Conservation (phyloP, 2,113 vertebrate species). For the Mus musculus region DNA sequence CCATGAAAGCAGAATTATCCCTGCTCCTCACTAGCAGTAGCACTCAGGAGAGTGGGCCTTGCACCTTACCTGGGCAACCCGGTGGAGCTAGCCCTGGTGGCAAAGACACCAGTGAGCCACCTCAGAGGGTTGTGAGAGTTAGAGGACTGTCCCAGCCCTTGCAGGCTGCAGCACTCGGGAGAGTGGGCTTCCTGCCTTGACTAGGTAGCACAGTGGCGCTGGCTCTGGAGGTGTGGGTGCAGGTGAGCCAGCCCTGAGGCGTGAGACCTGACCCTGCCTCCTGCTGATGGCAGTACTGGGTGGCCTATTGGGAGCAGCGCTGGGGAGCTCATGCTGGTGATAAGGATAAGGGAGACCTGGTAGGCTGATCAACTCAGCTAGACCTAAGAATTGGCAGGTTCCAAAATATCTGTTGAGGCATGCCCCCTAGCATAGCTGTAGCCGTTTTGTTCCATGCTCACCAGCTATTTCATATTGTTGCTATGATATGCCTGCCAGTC, state of each 20-base stretch:
- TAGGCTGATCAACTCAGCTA: not conserved
- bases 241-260: too few species aligned
- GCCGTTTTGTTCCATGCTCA: too few species aligned
- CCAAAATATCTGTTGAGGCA: not conserved
- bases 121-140: not conserved
- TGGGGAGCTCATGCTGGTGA: not conserved
- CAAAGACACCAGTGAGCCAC: too few species aligned
- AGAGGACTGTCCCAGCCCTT: too few species aligned
- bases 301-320: not conserved
- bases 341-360: not conserved
- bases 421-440: too few species aligned
- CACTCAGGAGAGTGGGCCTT: not conserved
- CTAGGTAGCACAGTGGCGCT: too few species aligned
- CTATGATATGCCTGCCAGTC: too few species aligned
- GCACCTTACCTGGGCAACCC: not conserved
- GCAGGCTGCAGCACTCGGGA: too few species aligned
- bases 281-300: not conserved
- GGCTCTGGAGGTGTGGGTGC: too few species aligned
- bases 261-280: not conserved
- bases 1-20: too few species aligned
- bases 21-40: not conserved
- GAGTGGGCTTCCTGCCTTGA: too few species aligned
- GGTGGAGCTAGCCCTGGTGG: not conserved
- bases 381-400: not conserved
- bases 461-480: too few species aligned